Base-by-base conservation (phyloP, 2,113 vertebrate species). In the Chascanopsetta lugubris region DNA sequence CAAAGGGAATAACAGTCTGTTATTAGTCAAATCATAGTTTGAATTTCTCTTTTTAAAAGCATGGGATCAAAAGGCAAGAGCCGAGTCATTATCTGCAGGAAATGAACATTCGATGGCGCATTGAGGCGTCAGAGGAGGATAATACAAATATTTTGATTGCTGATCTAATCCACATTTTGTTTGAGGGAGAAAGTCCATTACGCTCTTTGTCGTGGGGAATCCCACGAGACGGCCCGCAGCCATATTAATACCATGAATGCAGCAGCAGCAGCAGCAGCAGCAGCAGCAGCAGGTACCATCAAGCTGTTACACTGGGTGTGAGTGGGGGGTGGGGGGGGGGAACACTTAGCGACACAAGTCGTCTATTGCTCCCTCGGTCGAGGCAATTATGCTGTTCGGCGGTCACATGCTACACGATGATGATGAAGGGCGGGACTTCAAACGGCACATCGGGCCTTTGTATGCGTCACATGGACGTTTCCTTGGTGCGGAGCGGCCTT, bases 271-370 rank as follows among this genome's bases (percentile, higher is more conserved):
- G n/a, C n/a, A n/a, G n/a, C n/a, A n/a, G n/a, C n/a, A n/a, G n/a
- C n/a, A n/a, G 38, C 30, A 55, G 74, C 73, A 79, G 82, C 61
- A 83, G 79, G 78, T 87, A 78, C 60, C 59, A 56, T 60, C 5
- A 59, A 79, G 66, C 71, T 54, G 12, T 69, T 72, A 83, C 82
- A 79, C 75, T 82, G 78, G 73, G 72, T 75, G 45, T 34, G 69
- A 83, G 65, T 74, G 66, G 69, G 70, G 73, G 72, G 73, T 45
- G 29, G 69, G 82, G 65, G 72, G 66, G 69, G 70, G 77, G 77
- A 83, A 80, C 68, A 61, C 75, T 84, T 75, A 76, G 70, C 82
- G 79, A 87, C 85, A 86, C 78, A 61, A 78, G 70, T 66, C 77
- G 53, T 66, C 73, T 76, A 68, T 75, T 63, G 82, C 75, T 85